Conservation (phyloP, 2,888 invertebrate species). For the Andrena praecox region DNA sequence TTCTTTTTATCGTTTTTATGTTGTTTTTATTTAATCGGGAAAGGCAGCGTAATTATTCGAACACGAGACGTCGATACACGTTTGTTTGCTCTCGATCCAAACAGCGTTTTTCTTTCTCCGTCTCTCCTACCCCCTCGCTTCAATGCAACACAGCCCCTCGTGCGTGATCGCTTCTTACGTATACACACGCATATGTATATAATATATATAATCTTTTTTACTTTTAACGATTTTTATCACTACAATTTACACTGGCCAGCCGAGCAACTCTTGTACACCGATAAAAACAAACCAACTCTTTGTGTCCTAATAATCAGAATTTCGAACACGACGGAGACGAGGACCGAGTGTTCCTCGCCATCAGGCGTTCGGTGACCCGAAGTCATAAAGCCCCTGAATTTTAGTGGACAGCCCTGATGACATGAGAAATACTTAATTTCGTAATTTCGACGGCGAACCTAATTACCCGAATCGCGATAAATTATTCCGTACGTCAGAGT, state of each 20-base stretch:
- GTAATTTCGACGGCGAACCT: slow-evolving; percentile 21
- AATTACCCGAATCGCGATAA: background rate
- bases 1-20: background rate
- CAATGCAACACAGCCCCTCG: slow-evolving; percentile 45
- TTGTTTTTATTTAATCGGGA: slow-evolving; percentile 61
- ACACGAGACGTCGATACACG: slow-evolving; percentile 70
- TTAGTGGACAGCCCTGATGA: background rate
- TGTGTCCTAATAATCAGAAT: background rate
- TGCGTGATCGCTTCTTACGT: slow-evolving; percentile 47
- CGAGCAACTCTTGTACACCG: slow-evolving; percentile 31
- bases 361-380: slow-evolving; percentile 11
- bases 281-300: background rate
- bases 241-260: slow-evolving; percentile 52
- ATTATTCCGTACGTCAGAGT: slow-evolving; percentile 4
- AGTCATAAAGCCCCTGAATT: background rate
- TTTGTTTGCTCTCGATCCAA: slow-evolving; percentile 29
- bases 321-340: too few relatives aligned
- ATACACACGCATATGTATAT: slow-evolving; percentile 49
- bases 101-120: slow-evolving; percentile 16
- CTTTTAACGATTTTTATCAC: slow-evolving; percentile 52
- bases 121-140: background rate
- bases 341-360: too few relatives aligned
- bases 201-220: slow-evolving; percentile 50
- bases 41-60: slow-evolving; percentile 77
- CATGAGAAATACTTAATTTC: slow-evolving; percentile 37